These are phyloP conservation scores for Drosophila paulistorum DNA, from an alignment of 1,140 invertebrate species.

Conservation along the genomic window DNA sequence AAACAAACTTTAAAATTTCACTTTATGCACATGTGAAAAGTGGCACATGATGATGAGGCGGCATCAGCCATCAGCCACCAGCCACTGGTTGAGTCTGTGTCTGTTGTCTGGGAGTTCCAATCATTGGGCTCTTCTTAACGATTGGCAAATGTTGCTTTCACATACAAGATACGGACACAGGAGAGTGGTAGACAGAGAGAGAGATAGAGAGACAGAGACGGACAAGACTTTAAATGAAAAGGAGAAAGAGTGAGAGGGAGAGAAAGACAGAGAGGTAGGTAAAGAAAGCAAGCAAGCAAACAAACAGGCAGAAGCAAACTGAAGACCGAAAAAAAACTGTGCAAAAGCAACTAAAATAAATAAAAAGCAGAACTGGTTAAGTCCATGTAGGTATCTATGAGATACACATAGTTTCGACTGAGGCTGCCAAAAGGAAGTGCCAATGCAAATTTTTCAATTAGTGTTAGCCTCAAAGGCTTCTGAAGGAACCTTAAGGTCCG, in stretches of 20 bases:
- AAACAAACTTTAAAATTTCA: constrained; percentile 60
- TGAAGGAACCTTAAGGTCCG: not conserved
- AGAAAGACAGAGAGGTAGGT: constrained; percentile 8
- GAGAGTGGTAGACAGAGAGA: constrained; percentile 8
- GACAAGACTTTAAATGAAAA: not conserved
- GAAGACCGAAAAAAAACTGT: constrained; percentile 45
- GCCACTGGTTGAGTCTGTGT: constrained; percentile 33
- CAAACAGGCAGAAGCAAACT: constrained; percentile 27
- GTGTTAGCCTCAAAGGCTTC: not conserved
- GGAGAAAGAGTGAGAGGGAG: constrained; percentile 14
- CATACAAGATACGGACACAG: constrained; percentile 23
- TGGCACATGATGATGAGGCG: constrained; percentile 75
- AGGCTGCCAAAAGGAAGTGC: constrained; percentile 6
- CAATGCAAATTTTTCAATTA: not conserved
- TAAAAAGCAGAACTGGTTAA: constrained; percentile 71
- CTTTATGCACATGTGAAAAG: constrained; percentile 77
- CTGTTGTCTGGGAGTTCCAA: constrained; percentile 56
- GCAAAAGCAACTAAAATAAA: constrained; percentile 72
- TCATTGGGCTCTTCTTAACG: constrained; percentile 69
- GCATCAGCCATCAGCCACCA: constrained; percentile 33
- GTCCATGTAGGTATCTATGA: constrained; percentile 53
- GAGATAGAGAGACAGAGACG: constrained; percentile 30
- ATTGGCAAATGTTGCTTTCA: constrained; percentile 73
- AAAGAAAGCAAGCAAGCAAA: constrained; percentile 49
- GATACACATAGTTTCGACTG: constrained; percentile 40